Conservation (phyloP, 2,797 vertebrate genomes). For the Hypotaenidia okinawae region DNA sequence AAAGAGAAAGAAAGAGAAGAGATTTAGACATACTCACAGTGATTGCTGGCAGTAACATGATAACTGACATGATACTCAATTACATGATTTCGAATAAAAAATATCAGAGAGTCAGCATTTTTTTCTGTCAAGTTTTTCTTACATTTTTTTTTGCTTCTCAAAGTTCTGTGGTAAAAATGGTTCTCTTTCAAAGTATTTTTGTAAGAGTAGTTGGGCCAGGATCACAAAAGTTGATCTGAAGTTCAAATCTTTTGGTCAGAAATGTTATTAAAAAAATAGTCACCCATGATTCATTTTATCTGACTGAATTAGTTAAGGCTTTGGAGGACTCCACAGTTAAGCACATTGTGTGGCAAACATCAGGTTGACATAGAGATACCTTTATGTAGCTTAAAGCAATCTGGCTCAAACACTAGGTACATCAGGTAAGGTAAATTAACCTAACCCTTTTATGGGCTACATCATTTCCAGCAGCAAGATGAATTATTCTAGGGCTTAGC, state of each 20-base stretch:
- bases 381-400: not conserved
- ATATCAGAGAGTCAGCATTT: conserved; percentile 50
- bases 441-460: not conserved
- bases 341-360: not conserved
- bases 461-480: not conserved
- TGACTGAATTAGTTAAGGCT: not conserved
- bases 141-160: not conserved
- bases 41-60: conserved; percentile 33
- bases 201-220: not conserved
- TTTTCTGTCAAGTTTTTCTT: conserved; percentile 30
- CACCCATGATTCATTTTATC: not conserved
- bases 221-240: not conserved
- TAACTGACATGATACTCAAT: conserved; percentile 57
- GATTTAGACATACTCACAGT: conserved; percentile 50
- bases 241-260: not conserved
- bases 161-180: not conserved
- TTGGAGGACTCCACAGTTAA: not conserved
- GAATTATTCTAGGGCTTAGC: not conserved
- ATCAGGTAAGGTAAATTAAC: not conserved
- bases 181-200: not conserved
- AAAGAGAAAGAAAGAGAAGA: conserved; percentile 49
- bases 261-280: not conserved
- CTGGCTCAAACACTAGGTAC: not conserved
- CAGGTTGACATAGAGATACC: not conserved
- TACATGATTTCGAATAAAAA: conserved; percentile 64